These are phyloP conservation scores for Amiota minor DNA, from an alignment of 2,888 invertebrate species.

Conservation along the genomic window DNA sequence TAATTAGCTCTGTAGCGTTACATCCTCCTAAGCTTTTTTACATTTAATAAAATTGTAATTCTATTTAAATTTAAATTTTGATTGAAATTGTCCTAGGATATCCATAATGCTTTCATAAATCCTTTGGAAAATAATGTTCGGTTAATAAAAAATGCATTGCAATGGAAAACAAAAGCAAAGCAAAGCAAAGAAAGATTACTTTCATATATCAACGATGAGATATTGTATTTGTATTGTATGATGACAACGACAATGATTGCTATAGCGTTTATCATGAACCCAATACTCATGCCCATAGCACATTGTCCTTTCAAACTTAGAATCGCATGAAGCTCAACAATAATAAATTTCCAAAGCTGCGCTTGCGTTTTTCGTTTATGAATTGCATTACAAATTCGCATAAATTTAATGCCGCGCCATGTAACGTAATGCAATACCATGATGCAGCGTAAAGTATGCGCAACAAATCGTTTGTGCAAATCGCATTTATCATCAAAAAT, in stretches of 20 bases:
- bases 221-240: background rate
- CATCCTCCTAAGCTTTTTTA: too few relatives aligned
- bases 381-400: slow-evolving; percentile 66
- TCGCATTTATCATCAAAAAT: slow-evolving; percentile 60
- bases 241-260: background rate
- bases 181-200: slow-evolving; percentile 25
- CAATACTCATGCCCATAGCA: background rate
- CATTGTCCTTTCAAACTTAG: too few relatives aligned
- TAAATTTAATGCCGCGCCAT: slow-evolving; percentile 51
- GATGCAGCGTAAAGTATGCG: slow-evolving; percentile 52
- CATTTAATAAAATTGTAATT: too few relatives aligned
- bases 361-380: slow-evolving; percentile 55
- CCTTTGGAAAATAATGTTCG: too few relatives aligned
- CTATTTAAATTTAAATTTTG: too few relatives aligned
- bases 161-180: background rate
- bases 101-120: too few relatives aligned
- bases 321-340: slow-evolving; percentile 43
- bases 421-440: slow-evolving; percentile 22
- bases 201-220: slow-evolving; percentile 23
- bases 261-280: background rate
- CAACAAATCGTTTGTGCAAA: slow-evolving; percentile 61
- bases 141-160: background rate
- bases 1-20: too few relatives aligned
- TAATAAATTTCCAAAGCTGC: slow-evolving; percentile 54
- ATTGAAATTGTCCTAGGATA: too few relatives aligned